Conservation (phyloP, 2,888 invertebrate species). For the Trissolcus japonicus region DNA sequence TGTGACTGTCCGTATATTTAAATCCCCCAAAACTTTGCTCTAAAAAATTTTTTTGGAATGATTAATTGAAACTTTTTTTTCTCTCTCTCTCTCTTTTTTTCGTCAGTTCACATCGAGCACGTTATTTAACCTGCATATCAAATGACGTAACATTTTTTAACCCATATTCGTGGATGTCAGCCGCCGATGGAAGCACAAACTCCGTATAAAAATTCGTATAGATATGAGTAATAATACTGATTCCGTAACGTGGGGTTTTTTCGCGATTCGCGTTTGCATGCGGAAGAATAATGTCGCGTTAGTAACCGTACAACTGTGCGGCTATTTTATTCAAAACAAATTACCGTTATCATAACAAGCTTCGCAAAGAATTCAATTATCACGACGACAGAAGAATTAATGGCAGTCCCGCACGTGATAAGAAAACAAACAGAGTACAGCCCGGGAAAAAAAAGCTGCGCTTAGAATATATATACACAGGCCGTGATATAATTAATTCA, state of each 20-base stretch:
- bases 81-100: no score
- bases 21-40: no score
- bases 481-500: background rate
- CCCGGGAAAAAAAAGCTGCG: no score
- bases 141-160: no score
- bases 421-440: background rate
- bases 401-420: conserved; percentile 32
- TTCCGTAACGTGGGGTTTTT: conserved; percentile 13
- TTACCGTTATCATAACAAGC: conserved; percentile 50
- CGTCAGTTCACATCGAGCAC: no score
- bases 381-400: conserved; percentile 36
- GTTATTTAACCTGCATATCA: no score
- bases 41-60: no score
- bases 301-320: conserved; percentile 8
- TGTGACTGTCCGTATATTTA: no score
- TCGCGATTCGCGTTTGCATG: conserved; percentile 32
- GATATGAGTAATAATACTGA: conserved; percentile 42
- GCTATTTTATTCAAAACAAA: conserved; percentile 40
- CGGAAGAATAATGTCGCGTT: conserved; percentile 47
- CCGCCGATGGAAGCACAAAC: no score
- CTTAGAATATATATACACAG: no score
- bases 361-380: conserved; percentile 49
- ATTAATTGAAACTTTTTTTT: no score
- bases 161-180: no score
- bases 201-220: conserved; percentile 5